Percentiles rank a stretch among this genome's conserved stretches.
These are phyloP conservation scores for Oncorhynchus mykiss DNA, from an alignment of 2,113 vertebrate genomes.

Conservation along the genomic window DNA sequence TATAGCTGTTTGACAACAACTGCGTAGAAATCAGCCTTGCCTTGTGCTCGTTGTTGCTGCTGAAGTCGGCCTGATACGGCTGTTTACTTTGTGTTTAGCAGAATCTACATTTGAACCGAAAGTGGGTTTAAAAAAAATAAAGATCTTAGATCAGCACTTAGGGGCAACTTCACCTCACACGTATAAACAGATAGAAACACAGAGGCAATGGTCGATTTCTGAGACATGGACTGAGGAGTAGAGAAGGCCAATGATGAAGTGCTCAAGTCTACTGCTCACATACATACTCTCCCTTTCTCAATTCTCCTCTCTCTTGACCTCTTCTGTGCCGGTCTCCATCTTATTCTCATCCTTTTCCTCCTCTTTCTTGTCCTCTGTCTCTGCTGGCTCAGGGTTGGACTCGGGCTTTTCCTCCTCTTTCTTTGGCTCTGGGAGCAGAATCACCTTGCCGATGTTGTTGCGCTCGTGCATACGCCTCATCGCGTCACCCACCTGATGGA, in stretches of 20 bases:
- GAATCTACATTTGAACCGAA: not conserved
- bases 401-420: conserved; percentile 69
- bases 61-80: no score
- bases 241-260: conserved; percentile 14
- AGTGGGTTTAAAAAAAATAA: not conserved
- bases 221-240: not conserved
- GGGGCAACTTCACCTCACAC: conserved; percentile 2
- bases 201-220: not conserved
- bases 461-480: conserved; percentile 93
- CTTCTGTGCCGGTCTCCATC: conserved; percentile 39
- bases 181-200: conserved; percentile 1
- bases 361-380: conserved; percentile 26
- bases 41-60: no score
- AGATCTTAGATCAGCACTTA: not conserved
- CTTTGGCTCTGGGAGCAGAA: conserved; percentile 84
- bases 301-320: conserved; percentile 48
- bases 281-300: conserved; percentile 37
- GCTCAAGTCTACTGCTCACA: conserved; percentile 22
- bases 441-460: conserved; percentile 88
- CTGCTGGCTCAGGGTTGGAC: conserved; percentile 8
- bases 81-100: no score
- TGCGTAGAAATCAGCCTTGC: no score
- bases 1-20: no score
- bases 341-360: conserved; percentile 33
- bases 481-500: conserved; percentile 82